These are phyloP conservation scores for Stomatorhinus ivindoensis DNA, from an alignment of 2,113 vertebrate species.

Conservation along the genomic window DNA sequence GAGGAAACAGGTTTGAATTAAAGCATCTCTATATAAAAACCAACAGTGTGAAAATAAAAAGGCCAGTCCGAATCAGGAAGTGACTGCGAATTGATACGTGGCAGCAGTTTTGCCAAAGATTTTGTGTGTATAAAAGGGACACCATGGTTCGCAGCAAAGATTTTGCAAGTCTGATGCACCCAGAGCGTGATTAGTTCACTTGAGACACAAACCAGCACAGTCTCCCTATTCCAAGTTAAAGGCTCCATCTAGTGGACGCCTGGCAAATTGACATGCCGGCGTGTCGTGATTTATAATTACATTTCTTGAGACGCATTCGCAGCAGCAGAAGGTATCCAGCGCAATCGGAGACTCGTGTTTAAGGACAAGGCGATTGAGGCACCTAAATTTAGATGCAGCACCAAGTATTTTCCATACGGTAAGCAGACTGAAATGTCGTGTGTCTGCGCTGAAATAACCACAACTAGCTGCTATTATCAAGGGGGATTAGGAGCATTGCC, in stretches of 20 bases:
- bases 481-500: background rate
- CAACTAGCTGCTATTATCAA: background rate
- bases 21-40: background rate
- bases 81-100: background rate
- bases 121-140: background rate
- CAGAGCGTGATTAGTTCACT: background rate
- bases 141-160: background rate
- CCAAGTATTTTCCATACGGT: conserved; percentile 24
- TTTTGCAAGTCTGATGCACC: background rate
- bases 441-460: background rate
- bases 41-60: background rate
- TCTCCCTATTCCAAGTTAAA: background rate
- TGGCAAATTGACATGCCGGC: background rate
- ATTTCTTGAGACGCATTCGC: background rate
- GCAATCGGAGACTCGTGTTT: background rate
- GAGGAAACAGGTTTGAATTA: background rate
- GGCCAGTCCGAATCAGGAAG: background rate
- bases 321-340: background rate
- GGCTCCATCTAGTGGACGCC: background rate
- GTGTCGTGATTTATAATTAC: conserved; percentile 15
- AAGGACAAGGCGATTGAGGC: background rate
- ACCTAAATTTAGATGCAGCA: conserved; percentile 14
- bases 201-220: background rate
- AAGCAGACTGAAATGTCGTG: conserved; percentile 17
- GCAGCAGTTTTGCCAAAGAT: background rate